Evolutionary conservation across 92 coral and sea anemone species (phyloP).

Genomic region (Bergia puertoricense): DNA sequence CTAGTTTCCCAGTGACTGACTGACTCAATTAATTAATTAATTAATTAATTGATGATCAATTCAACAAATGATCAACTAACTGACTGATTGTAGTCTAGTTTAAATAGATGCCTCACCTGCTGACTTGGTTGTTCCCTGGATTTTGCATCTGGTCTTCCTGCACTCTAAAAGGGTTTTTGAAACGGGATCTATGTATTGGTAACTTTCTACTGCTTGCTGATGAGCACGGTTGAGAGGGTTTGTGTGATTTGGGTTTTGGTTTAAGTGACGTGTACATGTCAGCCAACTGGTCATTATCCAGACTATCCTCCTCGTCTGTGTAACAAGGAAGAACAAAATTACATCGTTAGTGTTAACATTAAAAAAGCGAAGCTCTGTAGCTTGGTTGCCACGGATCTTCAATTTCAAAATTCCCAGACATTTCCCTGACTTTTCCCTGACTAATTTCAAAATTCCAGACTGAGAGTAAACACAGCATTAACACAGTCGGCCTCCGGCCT

Average conservation of each 20-base stretch:
- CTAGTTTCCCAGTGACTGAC: too few species aligned
- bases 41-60: too few species aligned
- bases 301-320: slow-evolving; percentile 51
- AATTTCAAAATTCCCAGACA: too few species aligned
- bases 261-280: slow-evolving; percentile 69
- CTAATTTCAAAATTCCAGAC: too few species aligned
- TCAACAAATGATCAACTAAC: not conserved
- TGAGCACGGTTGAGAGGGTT: not conserved
- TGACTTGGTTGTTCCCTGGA: slow-evolving; percentile 2
- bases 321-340: not conserved
- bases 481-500: too few species aligned
- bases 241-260: slow-evolving; percentile 26
- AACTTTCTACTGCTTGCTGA: slow-evolving; percentile 5
- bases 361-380: not conserved
- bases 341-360: not conserved
- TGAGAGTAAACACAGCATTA: too few species aligned
- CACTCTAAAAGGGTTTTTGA: slow-evolving; percentile 69
- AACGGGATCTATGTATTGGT: slow-evolving; percentile 43
- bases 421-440: too few species aligned
- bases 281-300: slow-evolving; percentile 66
- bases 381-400: too few species aligned
- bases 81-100: not conserved
- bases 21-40: too few species aligned
- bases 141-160: not conserved
- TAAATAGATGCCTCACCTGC: not conserved